A percentile compares a stretch with the other conserved stretches of the same genome.
Conservation (phyloP, 2,797 vertebrate species). For the Pitangus sulphuratus region DNA sequence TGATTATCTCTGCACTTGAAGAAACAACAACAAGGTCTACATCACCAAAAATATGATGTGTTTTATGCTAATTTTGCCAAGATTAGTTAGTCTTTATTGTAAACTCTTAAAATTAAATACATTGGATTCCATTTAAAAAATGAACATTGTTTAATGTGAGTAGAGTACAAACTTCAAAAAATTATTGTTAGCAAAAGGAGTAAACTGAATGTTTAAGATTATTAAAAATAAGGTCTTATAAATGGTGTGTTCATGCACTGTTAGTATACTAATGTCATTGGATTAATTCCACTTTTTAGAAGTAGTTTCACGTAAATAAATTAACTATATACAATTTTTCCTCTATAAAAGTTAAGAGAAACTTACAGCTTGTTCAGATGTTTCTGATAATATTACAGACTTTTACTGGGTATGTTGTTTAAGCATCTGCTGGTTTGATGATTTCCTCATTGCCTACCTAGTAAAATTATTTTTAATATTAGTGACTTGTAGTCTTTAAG, state of each 20-base stretch:
- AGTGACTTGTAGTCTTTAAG: not conserved
- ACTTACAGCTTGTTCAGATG: not conserved
- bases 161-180: not conserved
- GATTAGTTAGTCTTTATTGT: not conserved
- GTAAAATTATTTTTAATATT: conserved; percentile 2
- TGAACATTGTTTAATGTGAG: not conserved
- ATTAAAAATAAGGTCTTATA: not conserved
- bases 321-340: not conserved
- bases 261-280: not conserved
- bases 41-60: not conserved
- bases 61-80: not conserved
- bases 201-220: not conserved
- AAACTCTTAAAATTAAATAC: not conserved
- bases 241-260: not conserved
- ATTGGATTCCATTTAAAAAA: not conserved
- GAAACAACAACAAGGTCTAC: not conserved
- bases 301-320: not conserved
- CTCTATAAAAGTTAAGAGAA: not conserved
- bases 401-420: not conserved
- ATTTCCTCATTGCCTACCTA: not conserved
- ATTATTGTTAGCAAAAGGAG: not conserved
- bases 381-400: not conserved
- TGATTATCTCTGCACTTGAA: not conserved
- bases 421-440: not conserved
- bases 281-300: not conserved